Base-by-base conservation (phyloP, 1,140 invertebrate genomes). In the Caenorhabditis latens region DNA sequence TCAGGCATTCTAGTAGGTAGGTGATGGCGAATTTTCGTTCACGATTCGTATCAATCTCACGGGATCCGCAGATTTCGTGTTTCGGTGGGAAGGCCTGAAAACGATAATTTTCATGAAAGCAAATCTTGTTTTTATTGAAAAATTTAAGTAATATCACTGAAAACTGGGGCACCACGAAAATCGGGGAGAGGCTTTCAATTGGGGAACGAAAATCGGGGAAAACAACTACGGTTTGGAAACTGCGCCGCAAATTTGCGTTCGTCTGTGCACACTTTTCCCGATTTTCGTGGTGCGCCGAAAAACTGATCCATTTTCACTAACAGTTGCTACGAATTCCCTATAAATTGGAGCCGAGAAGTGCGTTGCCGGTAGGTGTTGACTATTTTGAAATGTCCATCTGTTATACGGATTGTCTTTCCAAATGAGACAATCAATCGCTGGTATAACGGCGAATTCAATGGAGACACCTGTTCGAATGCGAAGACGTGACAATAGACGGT, bases 391-490 rank as follows among this genome's bases (percentile, higher is more conserved):
- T 46, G 83, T 61, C 55, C 58, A 63, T 16, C 83, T 13, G n/a
- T 84, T 21, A 84, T 58, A 63, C 11, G 58, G 83, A 42, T 84
- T 58, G 24, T 61, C 55, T 61, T 55, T 42, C 55, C 48, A 57
- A 63, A 58, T 46, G 71, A 75, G 42, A 83, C 75, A 63, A 13
- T 83, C 24, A 9, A 79, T n/a, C 24, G 71, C 50, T 24, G 71
- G 43, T 8, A 79, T 79, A 6, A 21, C 46, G 11, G 48, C 86
- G 42, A 86, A 86, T 65, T 86, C 86, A n/a, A 86, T 86, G 4
- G 71, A 75, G 4, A 86, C 21, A 5, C 75, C 71, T 0, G 48
- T 63, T 4, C 86, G 61, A n/a, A 58, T 9, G 21, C 86, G 86
- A 24, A 86, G 48, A 9, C 86, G 24, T 13, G 86, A 86, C 11